Conservation (phyloP, 2,797 vertebrate species). For the Clarias platycephalus region DNA sequence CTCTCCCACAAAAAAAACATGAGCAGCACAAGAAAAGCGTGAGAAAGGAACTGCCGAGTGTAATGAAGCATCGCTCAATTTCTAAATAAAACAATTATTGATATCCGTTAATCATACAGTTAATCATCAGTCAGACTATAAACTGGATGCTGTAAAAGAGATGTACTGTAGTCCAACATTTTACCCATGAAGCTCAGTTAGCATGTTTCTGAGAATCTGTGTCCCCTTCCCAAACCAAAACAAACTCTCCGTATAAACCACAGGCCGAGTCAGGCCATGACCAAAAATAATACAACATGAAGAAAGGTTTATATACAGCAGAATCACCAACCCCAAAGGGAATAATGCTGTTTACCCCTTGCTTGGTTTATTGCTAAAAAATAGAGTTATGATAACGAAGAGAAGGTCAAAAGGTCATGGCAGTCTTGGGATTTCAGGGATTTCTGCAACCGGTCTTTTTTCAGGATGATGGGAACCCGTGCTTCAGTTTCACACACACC, state of each 20-base stretch:
- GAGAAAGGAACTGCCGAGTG: background rate
- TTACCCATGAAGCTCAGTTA: background rate
- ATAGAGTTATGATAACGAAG: background rate
- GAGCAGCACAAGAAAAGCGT: slow-evolving; percentile 13
- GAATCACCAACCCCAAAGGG: background rate
- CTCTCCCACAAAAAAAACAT: slow-evolving; percentile 61
- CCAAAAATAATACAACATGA: background rate
- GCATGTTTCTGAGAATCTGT: background rate
- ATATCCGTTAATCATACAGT: background rate
- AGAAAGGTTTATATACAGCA: background rate
- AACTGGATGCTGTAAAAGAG: background rate
- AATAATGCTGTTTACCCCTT: background rate
- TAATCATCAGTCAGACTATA: background rate
- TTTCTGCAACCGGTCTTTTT: background rate
- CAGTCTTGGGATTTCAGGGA: background rate
- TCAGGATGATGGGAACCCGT: background rate
- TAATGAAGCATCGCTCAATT: background rate
- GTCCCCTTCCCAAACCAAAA: background rate
- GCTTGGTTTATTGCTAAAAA: background rate
- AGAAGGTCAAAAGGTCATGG: too few species aligned
- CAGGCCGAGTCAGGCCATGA: background rate
- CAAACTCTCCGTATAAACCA: background rate
- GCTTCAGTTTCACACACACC: background rate
- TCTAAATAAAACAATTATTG: background rate
- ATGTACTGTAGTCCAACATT: background rate